Conservation (phyloP, 2,888 invertebrate genomes). For the Apocheima hispidaria region DNA sequence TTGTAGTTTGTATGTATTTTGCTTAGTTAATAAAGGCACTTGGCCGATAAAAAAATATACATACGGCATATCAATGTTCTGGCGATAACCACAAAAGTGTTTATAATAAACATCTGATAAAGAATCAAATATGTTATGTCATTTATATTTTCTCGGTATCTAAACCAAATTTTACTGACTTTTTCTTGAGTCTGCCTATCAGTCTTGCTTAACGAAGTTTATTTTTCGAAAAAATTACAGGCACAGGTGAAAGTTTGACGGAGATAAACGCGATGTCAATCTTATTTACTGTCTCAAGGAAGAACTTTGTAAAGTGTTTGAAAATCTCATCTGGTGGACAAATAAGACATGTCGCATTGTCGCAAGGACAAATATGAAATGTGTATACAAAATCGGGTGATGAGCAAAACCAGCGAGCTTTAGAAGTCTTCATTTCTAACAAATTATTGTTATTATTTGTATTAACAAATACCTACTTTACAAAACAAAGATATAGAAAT, state of each 20-base stretch:
- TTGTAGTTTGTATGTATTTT: no score
- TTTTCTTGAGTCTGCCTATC: conserved; percentile 52
- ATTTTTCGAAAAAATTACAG: conserved; percentile 35
- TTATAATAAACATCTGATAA: background rate
- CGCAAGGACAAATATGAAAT: background rate
- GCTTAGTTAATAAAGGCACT: no score
- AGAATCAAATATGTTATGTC: background rate
- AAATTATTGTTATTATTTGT: no score
- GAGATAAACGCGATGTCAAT: conserved; percentile 58
- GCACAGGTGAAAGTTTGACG: conserved; percentile 67
- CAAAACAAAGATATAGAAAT: no score
- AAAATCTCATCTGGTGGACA: conserved; percentile 14
- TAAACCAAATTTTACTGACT: background rate
- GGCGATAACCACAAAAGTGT: background rate
- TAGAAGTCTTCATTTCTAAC: no score
- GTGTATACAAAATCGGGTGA: no score
- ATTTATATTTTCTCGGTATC: background rate
- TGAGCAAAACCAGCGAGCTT: no score
- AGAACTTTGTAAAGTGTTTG: conserved; percentile 29
- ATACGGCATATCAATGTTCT: no score
- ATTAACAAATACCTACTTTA: no score
- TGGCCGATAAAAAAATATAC: no score
- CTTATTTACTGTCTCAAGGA: conserved; percentile 43
- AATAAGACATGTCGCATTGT: no score
- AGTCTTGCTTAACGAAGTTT: conserved; percentile 71